phyloP scores from a whole-genome alignment of 2,888 invertebrate species.

The Rhyacophila evoluta region DNA sequence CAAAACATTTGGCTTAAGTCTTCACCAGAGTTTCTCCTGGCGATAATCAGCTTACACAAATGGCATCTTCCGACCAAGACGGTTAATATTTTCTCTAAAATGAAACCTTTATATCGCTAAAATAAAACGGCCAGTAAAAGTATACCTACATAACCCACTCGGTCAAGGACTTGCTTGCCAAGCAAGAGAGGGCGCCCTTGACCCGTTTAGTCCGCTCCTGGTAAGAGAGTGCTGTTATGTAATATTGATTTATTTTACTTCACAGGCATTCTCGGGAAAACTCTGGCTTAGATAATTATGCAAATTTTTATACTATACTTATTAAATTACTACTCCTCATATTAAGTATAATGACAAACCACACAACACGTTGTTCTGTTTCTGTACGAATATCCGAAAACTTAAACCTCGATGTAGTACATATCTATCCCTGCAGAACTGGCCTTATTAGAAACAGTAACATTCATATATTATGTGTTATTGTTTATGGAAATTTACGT shows the following conservation, averaged over 20 bases:
- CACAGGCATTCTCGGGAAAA: neutral
- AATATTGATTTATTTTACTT: neutral
- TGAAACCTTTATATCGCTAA: neutral
- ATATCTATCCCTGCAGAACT: too few species aligned
- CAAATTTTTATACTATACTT: too few species aligned
- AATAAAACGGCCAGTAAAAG: neutral
- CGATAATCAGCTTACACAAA: neutral
- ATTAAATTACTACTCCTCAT: too few species aligned
- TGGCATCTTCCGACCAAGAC: neutral
- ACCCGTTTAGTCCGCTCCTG: neutral
- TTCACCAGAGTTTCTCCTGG: neutral
- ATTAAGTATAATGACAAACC: too few species aligned
- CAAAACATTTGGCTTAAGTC: too few species aligned
- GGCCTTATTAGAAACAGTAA: too few species aligned
- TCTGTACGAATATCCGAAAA: too few species aligned
- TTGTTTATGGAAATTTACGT: too few species aligned
- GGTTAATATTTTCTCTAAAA: neutral
- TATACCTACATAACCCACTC: neutral
- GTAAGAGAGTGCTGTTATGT: neutral
- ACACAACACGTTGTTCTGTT: too few species aligned
- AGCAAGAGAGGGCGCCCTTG: neutral
- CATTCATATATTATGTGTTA: too few species aligned
- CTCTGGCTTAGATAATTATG: neutral
- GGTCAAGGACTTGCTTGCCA: neutral
- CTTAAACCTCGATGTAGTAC: too few species aligned